A percentile compares a stretch with the other conserved stretches of the same genome.
phyloP scores from a whole-genome alignment of 1,140 invertebrate genomes.

The Caenorhabditis tropicalis region DNA sequence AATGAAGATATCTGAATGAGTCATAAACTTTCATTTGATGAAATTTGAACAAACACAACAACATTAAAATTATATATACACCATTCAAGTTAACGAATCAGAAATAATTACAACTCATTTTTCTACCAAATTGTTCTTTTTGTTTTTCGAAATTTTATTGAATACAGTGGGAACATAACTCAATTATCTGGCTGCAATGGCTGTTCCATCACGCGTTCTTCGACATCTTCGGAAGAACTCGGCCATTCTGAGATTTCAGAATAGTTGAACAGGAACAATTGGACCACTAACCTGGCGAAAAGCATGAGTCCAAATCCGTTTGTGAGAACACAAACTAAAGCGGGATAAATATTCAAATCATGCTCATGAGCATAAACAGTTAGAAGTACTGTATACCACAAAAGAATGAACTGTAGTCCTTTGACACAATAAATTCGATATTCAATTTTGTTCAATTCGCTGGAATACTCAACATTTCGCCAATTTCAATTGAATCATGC shows the following conservation, averaged over 20 bases:
- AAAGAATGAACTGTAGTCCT: conserved; percentile 59
- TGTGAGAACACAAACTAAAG: conserved; percentile 58
- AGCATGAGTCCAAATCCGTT: conserved; percentile 64
- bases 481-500: not conserved
- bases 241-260: conserved; percentile 41
- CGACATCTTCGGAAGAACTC: conserved; percentile 48
- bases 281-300: conserved; percentile 49
- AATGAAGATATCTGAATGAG: no score
- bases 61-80: no score
- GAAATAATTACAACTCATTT: no score
- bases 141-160: no score
- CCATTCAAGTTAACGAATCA: no score
- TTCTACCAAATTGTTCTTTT: no score
- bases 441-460: conserved; percentile 59
- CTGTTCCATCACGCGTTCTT: conserved; percentile 41
- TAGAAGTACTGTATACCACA: conserved; percentile 64
- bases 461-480: conserved; percentile 12
- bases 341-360: conserved; percentile 63
- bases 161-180: no score
- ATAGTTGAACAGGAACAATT: not conserved
- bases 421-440: conserved; percentile 61
- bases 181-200: conserved; percentile 40
- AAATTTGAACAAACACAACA: no score
- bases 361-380: conserved; percentile 63
- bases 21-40: no score